Base-by-base conservation (phyloP, 2,888 invertebrate genomes). In the Adelphocoris suturalis region DNA sequence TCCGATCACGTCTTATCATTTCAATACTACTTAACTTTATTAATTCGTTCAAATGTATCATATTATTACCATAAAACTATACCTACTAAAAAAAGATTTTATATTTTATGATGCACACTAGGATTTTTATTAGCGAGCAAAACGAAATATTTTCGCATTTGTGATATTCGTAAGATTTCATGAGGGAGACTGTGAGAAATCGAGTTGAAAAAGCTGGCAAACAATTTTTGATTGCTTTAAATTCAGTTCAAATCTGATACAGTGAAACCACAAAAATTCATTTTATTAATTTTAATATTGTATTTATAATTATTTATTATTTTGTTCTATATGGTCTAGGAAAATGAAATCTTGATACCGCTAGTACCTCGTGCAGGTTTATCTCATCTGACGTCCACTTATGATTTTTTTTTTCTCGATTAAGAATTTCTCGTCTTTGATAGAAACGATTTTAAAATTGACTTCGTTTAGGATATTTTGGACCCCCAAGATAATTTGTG, bases 101-200 rank as follows among this genome's bases (percentile, higher is more conserved):
- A 91, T 91, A 91, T 89, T 90, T 90, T 90, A 90, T 90, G 90
- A 90, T 88, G 80, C 75, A 90, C 89, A 90, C 86, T 90, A 90
- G 87, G 80, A 81, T 68, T 37, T 84, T 68, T 28, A 68, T 47
- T 55, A 57, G n/a, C 28, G 78, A 88, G 80, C 88, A 78, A 80
- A 88, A 55, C 75, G 37, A 61, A 90, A 91, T 90, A 90, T 90
- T 90, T 91, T 90, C 90, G 90, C 90, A 89, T 88, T 19, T 90
- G 91, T 90, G 91, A 91, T 91, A 91, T 91, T 90, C 90, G 90
- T 91, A 91, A 78, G 81, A 89, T 81, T 89, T 85, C 86, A 89
- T 90, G 88, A 85, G 89, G 90, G 55, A 90, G 76, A 90, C 57
- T 57, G 57, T 55, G 55, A 84, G 52, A 84, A 48, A 52, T 16